Base-by-base conservation (phyloP, 2,888 invertebrate genomes). In the Zaprionus obscuricornis region DNA sequence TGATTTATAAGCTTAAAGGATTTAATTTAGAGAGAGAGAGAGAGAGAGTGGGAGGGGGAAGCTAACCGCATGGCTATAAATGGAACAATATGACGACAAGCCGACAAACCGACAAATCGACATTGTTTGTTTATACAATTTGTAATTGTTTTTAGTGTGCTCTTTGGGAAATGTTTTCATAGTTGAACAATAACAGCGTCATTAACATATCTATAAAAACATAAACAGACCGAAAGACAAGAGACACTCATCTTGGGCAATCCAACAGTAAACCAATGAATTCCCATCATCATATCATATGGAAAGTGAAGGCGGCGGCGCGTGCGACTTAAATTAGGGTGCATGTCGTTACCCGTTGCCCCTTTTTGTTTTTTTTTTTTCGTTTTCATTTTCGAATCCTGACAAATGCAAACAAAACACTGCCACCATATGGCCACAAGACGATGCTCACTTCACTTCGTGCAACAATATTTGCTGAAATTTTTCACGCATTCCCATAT, bases 201-300 rank as follows among this genome's bases (percentile, higher is more conserved):
- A 73, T 85, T 86, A 86, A 83, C 86, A 66, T 60, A 81, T 81
- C 83, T 75, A 83, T 83, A 85, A 86, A 86, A 79, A 86, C 73
- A 86, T 68, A 83, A 74, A 74, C 70, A 75, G 63, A 17, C 51
- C 74, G 16, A 39, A 29, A 63, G 74, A 74, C 79, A 73, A 66
- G 62, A 71, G 65, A 78, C 83, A 82, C 82, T 64, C 70, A 57
- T 62, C 26, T 27, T 18, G 47, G 43, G 36, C 33, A 43, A 33
- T 6, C 54, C 56, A 58, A 63, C 33, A 40, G 57, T 43, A 42
- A 52, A 40, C 20, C 20, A 27, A 18, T 33, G 26, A 29, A 40
- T 70, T 83, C 77, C 75, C 84, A 79, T 55, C 59, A 39, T 26
- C 55, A 54, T 46, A 58, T 36, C 47, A 26, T 16, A 39, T 16